Conservation (phyloP, 37 sponge, comb jelly and placozoan genomes). For the Hexactinellida sp. region DNA sequence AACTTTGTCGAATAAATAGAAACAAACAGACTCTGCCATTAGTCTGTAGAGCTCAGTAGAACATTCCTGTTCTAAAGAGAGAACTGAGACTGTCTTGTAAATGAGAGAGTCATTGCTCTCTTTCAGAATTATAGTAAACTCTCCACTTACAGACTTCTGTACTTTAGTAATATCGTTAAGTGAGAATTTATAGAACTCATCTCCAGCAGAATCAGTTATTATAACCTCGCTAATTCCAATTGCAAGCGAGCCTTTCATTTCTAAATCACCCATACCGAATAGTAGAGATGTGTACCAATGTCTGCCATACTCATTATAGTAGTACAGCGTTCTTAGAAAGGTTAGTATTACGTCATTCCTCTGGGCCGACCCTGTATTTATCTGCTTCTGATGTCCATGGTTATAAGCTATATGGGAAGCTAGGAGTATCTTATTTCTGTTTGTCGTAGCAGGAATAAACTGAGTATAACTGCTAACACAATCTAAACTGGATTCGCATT, state of each 20-base stretch:
- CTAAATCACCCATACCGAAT: background rate
- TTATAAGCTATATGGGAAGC: background rate
- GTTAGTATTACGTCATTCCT: background rate
- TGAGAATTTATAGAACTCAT: constrained; percentile 8
- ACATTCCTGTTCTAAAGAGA: background rate
- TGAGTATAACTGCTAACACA: background rate
- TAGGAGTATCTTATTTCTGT: background rate
- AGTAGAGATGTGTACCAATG: constrained; percentile 1
- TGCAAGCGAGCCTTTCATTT: background rate
- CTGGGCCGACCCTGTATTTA: background rate
- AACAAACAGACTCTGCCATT: constrained; percentile 5
- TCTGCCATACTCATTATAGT: background rate
- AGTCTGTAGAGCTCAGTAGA: background rate
- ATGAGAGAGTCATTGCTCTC: background rate
- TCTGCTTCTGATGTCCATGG: background rate
- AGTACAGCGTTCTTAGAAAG: background rate
- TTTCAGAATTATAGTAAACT: background rate
- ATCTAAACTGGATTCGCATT: background rate
- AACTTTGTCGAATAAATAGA: constrained; percentile 9
- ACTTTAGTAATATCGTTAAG: background rate
- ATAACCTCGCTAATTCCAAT: background rate
- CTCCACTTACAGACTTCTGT: background rate
- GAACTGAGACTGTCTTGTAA: background rate
- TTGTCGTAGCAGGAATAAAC: background rate
- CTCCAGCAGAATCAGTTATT: constrained; percentile 5